Percentiles rank a stretch among this genome's conserved stretches.
Conservation (phyloP, 2,888 invertebrate species). For the Drosophila tanythrix region DNA sequence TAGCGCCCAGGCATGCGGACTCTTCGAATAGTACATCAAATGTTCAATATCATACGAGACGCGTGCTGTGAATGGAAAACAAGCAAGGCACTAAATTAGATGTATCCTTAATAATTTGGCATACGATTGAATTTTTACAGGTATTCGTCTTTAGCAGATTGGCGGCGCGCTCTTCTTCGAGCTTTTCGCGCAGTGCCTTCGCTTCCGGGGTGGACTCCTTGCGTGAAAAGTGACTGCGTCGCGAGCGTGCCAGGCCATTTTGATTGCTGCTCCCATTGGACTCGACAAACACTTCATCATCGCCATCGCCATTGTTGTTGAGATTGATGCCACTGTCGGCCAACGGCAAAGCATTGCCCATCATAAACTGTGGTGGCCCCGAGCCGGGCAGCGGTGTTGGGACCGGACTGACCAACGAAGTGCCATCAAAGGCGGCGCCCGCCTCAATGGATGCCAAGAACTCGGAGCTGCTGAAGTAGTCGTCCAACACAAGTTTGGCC, state of each 20-base stretch:
- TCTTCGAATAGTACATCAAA: constrained; percentile 84
- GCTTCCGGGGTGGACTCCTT: constrained; percentile 84
- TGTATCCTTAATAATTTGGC: not conserved
- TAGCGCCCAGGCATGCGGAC: constrained; percentile 84
- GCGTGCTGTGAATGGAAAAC: constrained; percentile 72
- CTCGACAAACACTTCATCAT: constrained; percentile 84
- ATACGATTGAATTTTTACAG: constrained; percentile 47
- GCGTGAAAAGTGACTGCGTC: constrained; percentile 85
- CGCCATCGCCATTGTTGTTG: constrained; percentile 81
- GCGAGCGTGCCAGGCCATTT: constrained; percentile 84
- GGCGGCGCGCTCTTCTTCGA: constrained; percentile 54
- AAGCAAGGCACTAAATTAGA: not conserved
- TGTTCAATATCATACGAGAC: constrained; percentile 84
- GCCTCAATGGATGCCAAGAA: constrained; percentile 85
- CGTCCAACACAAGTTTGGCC: constrained; percentile 94
- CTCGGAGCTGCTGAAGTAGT: constrained; percentile 88
- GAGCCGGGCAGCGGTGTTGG: constrained; percentile 80
- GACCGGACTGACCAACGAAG: constrained; percentile 82
- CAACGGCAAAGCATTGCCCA: constrained; percentile 79
- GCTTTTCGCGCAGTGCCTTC: constrained; percentile 64
- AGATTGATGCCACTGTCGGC: constrained; percentile 85
- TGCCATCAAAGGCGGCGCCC: constrained; percentile 84
- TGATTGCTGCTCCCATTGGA: constrained; percentile 68
- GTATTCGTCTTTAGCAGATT: constrained; percentile 59
- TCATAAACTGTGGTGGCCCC: constrained; percentile 80